A percentile compares a stretch with the other conserved stretches of the same genome.
These are phyloP conservation scores for Callimorpha dominula DNA, from an alignment of 2,888 invertebrate genomes.

Conservation along the genomic window DNA sequence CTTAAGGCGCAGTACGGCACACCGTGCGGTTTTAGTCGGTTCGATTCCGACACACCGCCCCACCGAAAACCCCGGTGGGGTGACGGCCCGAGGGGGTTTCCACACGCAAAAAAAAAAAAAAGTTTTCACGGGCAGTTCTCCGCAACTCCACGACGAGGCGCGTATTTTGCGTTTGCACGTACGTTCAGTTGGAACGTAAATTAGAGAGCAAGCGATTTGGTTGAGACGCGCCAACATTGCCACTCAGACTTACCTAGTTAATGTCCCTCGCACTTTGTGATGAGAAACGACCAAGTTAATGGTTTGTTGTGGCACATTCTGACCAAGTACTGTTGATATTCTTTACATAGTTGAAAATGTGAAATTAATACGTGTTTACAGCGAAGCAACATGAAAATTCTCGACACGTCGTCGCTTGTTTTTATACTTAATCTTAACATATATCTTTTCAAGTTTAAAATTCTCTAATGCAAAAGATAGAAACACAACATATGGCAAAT, in stretches of 20 bases:
- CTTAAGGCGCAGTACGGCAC: too few species aligned
- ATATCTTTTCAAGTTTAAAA: conserved; percentile 41
- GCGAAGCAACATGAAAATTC: conserved; percentile 34
- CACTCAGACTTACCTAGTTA: conserved; percentile 60
- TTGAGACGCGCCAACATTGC: conserved; percentile 52
- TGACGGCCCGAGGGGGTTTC: too few species aligned
- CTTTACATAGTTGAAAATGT: conserved; percentile 51
- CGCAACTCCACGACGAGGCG: too few species aligned
- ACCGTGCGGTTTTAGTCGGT: too few species aligned
- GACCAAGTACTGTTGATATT: conserved; percentile 42
- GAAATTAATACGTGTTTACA: conserved; percentile 55
- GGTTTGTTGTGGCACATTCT: conserved; percentile 62
- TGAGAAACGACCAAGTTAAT: conserved; percentile 64
- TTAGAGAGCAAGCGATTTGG: conserved; percentile 60
- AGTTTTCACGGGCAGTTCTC: too few species aligned
- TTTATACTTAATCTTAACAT: conserved; percentile 28
- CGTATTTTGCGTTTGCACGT: too few species aligned
- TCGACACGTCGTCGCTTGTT: conserved; percentile 32
- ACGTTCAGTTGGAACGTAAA: conserved; percentile 66
- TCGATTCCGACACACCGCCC: too few species aligned
- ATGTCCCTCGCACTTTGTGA: conserved; percentile 61
- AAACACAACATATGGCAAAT: conserved; percentile 32
- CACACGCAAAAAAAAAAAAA: too few species aligned
- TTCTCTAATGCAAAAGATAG: conserved; percentile 25
- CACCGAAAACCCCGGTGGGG: too few species aligned